These are phyloP conservation scores for Sebastes diploproa DNA, from an alignment of 2,797 vertebrate genomes.

Conservation along the genomic window DNA sequence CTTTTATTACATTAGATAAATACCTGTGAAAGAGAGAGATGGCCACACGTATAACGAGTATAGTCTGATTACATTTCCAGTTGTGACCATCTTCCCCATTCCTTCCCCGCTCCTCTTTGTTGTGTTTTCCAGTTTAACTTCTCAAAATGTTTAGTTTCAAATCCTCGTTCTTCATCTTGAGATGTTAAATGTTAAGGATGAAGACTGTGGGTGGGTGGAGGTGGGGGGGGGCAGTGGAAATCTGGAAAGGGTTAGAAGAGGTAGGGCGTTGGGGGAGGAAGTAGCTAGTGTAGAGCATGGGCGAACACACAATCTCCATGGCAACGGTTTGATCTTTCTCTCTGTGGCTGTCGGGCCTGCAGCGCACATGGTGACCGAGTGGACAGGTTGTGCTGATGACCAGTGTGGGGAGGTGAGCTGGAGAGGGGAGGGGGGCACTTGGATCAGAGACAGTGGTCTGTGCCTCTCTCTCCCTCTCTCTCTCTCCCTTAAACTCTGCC, in stretches of 20 bases:
- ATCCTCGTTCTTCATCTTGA: slow-evolving; percentile 22
- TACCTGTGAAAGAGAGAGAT: slow-evolving; percentile 16
- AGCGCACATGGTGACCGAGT: slow-evolving; percentile 73
- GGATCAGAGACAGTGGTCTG: slow-evolving; percentile 52
- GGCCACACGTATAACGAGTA: slow-evolving; percentile 28
- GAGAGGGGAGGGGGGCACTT: neutral
- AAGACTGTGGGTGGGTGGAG: slow-evolving; percentile 2
- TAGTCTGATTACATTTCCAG: slow-evolving; percentile 36
- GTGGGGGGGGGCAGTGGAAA: slow-evolving; percentile 57
- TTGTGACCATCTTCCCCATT: neutral
- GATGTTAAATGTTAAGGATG: slow-evolving; percentile 33
- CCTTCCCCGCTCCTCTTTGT: neutral
- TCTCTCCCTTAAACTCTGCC: slow-evolving; percentile 58
- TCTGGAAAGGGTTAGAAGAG: slow-evolving; percentile 80
- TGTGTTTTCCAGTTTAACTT: slow-evolving; percentile 18
- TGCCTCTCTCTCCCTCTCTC: slow-evolving; percentile 5
- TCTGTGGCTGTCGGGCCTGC: slow-evolving; percentile 74
- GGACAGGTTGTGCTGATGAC: slow-evolving; percentile 77
- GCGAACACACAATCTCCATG: slow-evolving; percentile 84
- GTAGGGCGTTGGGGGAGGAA: slow-evolving; percentile 69
- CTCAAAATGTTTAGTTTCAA: neutral
- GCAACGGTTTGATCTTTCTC: slow-evolving; percentile 81
- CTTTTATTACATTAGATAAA: slow-evolving; percentile 9
- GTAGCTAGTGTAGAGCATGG: slow-evolving; percentile 69
- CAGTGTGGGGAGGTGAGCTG: slow-evolving; percentile 57